Percentiles rank a stretch among this genome's conserved stretches.
phyloP scores from a whole-genome alignment of 2,888 invertebrate species.

The Cosmopolites sordidus region DNA sequence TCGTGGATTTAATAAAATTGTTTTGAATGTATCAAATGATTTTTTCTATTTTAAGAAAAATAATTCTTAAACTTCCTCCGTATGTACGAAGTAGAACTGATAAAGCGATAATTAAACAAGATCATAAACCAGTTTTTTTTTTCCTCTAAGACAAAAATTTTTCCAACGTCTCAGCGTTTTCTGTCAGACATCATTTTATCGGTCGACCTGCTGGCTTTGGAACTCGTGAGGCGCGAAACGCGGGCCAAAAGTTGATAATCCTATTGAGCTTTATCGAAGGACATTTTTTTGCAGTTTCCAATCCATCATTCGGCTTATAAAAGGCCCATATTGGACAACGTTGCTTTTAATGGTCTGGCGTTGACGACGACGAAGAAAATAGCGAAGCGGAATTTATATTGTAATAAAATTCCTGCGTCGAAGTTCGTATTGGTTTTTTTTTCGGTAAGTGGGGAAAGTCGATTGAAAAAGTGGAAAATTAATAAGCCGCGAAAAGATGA shows the following conservation, averaged over 20 bases:
- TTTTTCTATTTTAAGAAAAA: no score
- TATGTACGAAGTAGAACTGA: no score
- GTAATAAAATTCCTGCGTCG: background rate
- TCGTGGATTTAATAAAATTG: no score
- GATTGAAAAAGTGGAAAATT: no score
- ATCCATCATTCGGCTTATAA: conserved; percentile 16
- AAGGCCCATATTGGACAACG: conserved; percentile 11
- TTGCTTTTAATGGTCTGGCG: conserved; percentile 8
- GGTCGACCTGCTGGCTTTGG: conserved; percentile 8
- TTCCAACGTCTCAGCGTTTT: conserved; percentile 9
- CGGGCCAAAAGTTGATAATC: conserved; percentile 16
- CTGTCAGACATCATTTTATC: conserved; percentile 17
- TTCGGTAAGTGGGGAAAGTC: no score
- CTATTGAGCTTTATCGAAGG: conserved; percentile 12
- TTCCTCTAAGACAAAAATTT: no score
- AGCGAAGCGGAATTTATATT: background rate
- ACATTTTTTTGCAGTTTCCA: conserved; percentile 7
- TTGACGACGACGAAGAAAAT: conserved; percentile 2
- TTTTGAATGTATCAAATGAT: no score
- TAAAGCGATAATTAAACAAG: no score
- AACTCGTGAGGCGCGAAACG: conserved; percentile 8
- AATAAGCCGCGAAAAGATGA: no score
- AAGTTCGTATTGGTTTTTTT: no score
- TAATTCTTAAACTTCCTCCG: no score
- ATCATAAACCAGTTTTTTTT: no score